These are phyloP conservation scores for Conus betulinus DNA, from an alignment of 1,140 invertebrate genomes.

Conservation along the genomic window DNA sequence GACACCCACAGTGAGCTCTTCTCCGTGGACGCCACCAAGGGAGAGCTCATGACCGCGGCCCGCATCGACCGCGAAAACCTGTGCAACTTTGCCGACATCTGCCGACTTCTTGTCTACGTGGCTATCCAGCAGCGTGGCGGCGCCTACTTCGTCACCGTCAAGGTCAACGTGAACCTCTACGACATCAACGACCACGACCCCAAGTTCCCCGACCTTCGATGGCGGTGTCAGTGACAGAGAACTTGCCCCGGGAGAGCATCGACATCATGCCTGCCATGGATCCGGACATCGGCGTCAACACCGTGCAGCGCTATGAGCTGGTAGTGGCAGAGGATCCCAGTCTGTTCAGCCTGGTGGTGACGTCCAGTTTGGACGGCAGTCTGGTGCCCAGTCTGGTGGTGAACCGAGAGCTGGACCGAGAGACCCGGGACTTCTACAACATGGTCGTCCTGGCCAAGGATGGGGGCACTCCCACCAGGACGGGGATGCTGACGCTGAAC, in stretches of 20 bases:
- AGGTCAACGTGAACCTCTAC: constrained; percentile 53
- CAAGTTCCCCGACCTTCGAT: constrained; percentile 78
- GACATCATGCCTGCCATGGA: constrained; percentile 76
- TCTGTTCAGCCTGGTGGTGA: constrained; percentile 34
- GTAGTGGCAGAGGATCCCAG: constrained; percentile 35
- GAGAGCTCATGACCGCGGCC: constrained; percentile 41
- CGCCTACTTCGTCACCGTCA: constrained; percentile 52
- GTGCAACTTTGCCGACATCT: constrained; percentile 52
- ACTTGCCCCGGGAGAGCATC: constrained; percentile 79
- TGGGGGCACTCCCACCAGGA: constrained; percentile 91
- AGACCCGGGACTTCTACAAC: constrained; percentile 86
- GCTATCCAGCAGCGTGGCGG: constrained; percentile 43
- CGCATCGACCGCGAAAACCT: constrained; percentile 49
- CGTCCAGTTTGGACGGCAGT: constrained; percentile 40
- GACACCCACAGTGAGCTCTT: constrained; percentile 35
- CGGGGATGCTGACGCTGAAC: constrained; percentile 86
- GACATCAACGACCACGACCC: constrained; percentile 97
- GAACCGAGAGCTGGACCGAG: constrained; percentile 86
- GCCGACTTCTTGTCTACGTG: constrained; percentile 43
- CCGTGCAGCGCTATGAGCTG: constrained; percentile 55
- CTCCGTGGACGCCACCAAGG: constrained; percentile 33
- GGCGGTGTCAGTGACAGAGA: constrained; percentile 73
- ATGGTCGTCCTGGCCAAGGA: constrained; percentile 91
- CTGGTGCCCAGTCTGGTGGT: constrained; percentile 47
- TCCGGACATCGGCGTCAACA: constrained; percentile 78